phyloP scores from a whole-genome alignment of 2,888 invertebrate genomes.

The Ptychoptera contaminata region DNA sequence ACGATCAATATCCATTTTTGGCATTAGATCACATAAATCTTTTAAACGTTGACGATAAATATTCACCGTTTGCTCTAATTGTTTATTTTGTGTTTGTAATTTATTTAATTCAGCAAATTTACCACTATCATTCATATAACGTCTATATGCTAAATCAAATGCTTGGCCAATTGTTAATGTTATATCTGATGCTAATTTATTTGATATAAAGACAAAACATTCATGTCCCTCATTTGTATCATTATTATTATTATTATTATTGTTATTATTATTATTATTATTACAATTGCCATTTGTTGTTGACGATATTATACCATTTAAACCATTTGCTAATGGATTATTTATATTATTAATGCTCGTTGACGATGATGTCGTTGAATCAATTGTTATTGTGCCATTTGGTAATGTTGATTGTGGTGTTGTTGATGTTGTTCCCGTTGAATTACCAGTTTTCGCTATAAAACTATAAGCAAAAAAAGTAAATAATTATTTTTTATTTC shows the following conservation, averaged over 20 bases:
- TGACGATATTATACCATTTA: neutral
- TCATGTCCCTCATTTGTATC: constrained; percentile 61
- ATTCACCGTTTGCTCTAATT: constrained; percentile 72
- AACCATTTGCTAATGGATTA: too few relatives aligned
- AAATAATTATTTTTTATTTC: neutral
- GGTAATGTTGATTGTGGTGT: constrained; percentile 8
- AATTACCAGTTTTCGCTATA: constrained; percentile 24
- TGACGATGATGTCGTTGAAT: constrained; percentile 11
- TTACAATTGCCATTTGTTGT: constrained; percentile 9
- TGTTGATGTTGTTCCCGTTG: neutral
- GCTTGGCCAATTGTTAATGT: constrained; percentile 97
- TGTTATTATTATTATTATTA: constrained; percentile 9
- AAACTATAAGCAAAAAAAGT: constrained; percentile 17
- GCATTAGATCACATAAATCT: constrained; percentile 36
- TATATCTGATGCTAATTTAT: constrained; percentile 93
- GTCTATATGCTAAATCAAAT: constrained; percentile 91
- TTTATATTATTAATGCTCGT: constrained; percentile 6
- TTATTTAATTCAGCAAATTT: constrained; percentile 69
- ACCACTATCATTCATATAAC: constrained; percentile 83
- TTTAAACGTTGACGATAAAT: constrained; percentile 67
- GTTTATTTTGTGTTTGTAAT: constrained; percentile 75
- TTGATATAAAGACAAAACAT: constrained; percentile 95
- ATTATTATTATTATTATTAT: constrained; percentile 12
- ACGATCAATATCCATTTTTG: constrained; percentile 30
- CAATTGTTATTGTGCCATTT: constrained; percentile 7